Conservation (phyloP, 2,797 vertebrate species). For the Sebastes vulpes region DNA sequence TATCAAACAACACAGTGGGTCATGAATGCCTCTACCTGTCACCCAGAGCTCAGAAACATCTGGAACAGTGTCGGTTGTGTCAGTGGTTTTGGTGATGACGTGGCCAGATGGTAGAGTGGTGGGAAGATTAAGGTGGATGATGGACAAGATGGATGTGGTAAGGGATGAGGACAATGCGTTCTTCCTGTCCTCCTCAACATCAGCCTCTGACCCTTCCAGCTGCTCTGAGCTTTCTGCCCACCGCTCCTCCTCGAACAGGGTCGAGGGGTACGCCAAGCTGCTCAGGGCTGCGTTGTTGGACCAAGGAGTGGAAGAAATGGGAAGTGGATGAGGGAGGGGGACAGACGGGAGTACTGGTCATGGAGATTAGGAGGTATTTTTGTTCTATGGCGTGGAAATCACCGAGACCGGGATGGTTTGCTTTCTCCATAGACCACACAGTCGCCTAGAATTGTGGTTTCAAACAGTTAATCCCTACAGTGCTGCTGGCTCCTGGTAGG, state of each 20-base stretch:
- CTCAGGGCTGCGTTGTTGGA: slow-evolving; percentile 67
- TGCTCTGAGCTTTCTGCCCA: slow-evolving; percentile 50
- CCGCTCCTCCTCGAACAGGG: slow-evolving; percentile 33
- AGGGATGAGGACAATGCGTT: slow-evolving; percentile 66
- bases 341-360: slow-evolving; percentile 18
- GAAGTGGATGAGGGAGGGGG: slow-evolving; percentile 35
- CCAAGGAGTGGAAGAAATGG: slow-evolving; percentile 38
- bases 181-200: slow-evolving; percentile 53
- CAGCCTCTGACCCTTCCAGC: slow-evolving; percentile 49
- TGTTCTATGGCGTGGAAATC: not conserved
- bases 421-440: not conserved
- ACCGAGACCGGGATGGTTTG: not conserved
- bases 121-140: slow-evolving; percentile 64
- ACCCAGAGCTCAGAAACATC: slow-evolving; percentile 66
- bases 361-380: slow-evolving; percentile 14
- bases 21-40: slow-evolving; percentile 72
- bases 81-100: slow-evolving; percentile 14
- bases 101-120: slow-evolving; percentile 48
- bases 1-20: slow-evolving; percentile 7
- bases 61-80: slow-evolving; percentile 45
- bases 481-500: not conserved
- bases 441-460: not conserved
- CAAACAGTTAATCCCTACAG: not conserved
- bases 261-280: slow-evolving; percentile 58
- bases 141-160: slow-evolving; percentile 70